These are phyloP conservation scores for Epinephelus coioides DNA, from an alignment of 2,797 vertebrate genomes.

Conservation along the genomic window DNA sequence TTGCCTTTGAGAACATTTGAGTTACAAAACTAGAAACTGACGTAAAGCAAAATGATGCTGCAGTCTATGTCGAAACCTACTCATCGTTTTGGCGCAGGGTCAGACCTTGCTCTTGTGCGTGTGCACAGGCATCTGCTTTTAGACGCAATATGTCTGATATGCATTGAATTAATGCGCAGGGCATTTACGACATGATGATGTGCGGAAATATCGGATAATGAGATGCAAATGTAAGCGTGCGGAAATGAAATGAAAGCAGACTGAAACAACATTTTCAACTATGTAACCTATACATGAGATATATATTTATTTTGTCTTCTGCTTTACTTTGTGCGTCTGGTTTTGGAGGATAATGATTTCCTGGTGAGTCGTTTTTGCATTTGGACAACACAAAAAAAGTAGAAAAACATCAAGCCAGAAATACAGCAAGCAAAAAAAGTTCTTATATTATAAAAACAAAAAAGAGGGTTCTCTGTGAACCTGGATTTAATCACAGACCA, in stretches of 20 bases:
- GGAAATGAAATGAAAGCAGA: slow-evolving; percentile 11
- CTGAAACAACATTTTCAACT: background rate
- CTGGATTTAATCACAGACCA: slow-evolving; percentile 19
- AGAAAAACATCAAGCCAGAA: background rate
- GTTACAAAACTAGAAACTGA: background rate
- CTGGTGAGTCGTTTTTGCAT: background rate
- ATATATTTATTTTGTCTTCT: background rate
- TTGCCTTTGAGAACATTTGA: background rate
- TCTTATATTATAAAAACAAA: background rate
- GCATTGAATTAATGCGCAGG: background rate
- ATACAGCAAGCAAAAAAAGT: background rate
- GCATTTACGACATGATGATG: background rate
- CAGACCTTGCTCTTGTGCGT: slow-evolving; percentile 20
- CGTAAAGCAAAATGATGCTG: background rate
- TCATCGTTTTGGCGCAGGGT: background rate
- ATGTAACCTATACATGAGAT: background rate
- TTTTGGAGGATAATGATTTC: slow-evolving; percentile 14
- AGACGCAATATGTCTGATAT: background rate
- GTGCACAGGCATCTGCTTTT: slow-evolving; percentile 31
- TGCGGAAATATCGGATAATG: slow-evolving; percentile 16
- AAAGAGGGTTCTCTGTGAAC: background rate
- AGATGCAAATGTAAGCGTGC: slow-evolving; percentile 26
- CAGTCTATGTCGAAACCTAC: background rate
- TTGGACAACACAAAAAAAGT: background rate
- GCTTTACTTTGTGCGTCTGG: background rate